These are phyloP conservation scores for Melanotaenia boesemani DNA, from an alignment of 2,797 vertebrate species.

Conservation along the genomic window DNA sequence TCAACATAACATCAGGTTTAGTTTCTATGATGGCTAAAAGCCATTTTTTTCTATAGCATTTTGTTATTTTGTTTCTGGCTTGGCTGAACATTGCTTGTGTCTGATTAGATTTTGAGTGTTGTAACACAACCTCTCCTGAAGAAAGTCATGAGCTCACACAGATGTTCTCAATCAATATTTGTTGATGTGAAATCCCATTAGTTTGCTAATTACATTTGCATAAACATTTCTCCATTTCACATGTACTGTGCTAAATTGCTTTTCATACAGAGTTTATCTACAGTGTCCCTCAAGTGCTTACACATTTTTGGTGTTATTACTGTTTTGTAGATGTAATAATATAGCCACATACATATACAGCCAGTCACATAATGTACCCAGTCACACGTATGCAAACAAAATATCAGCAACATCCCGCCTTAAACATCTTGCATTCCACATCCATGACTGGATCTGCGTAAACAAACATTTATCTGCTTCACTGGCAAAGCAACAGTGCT, in stretches of 20 bases:
- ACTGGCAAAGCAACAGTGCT: constrained; percentile 30
- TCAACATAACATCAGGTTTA: constrained; percentile 17
- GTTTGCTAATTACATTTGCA: constrained; percentile 82
- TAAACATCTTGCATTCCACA: constrained; percentile 74
- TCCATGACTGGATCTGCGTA: constrained; percentile 57
- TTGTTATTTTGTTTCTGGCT: constrained; percentile 41
- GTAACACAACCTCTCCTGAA: constrained; percentile 64
- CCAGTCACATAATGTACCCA: constrained; percentile 35
- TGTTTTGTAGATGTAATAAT: constrained; percentile 43
- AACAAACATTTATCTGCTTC: constrained; percentile 69
- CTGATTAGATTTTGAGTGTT: constrained; percentile 63
- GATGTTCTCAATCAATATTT: constrained; percentile 78
- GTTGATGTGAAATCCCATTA: constrained; percentile 70
- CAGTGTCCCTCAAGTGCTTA: constrained; percentile 68
- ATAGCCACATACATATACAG: constrained; percentile 39
- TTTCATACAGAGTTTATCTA: constrained; percentile 72
- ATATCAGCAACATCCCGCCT: constrained; percentile 52
- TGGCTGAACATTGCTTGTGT: constrained; percentile 47
- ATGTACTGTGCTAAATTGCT: constrained; percentile 66
- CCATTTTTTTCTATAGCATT: constrained; percentile 28
- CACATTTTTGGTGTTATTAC: constrained; percentile 66
- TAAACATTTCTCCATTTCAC: constrained; percentile 75
- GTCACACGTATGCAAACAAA: constrained; percentile 49
- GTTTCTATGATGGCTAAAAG: constrained; percentile 24
- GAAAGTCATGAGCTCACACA: constrained; percentile 76